Evolutionary conservation across 2,888 invertebrate genomes (phyloP), one percentile per base, ranked within the genome.

Genomic region (Cotesia congregata): DNA sequence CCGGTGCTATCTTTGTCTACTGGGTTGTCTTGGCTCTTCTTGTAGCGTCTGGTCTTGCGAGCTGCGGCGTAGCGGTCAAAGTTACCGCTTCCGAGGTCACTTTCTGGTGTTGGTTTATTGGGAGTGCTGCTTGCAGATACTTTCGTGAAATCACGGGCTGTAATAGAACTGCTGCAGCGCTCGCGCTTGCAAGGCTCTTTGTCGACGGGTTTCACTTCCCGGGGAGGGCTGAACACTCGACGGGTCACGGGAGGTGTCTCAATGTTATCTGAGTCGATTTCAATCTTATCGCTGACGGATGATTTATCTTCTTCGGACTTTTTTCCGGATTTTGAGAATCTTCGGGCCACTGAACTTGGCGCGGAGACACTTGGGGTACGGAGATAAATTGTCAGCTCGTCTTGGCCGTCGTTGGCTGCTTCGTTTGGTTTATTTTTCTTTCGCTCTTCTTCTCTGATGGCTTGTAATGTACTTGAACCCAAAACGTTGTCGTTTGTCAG

Each of bases 201-300:
- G 59, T 89, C 88, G 1, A 88, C 83, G 17, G 91, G 86, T 83
- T 92, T 92, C 38, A 91, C 90, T 65, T 93, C 93, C 59, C 92
- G 92, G 1, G 93, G 92, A 1, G 93, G 92, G 76, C 92, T 93
- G 85, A 94, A 93, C 40, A 93, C 90, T 82, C 94, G 93, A 75
- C 96, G 91, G 17, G 94, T 94, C 0, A 94, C 95, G 5, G 97
- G 96, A 20, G 97, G 96, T 1, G 97, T 97, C 91, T 97, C 96
- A 50, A 97, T 95, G 83, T 97, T 97, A 83, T 97, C 97, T 1
- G 96, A 95, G 88, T 97, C 97, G 62, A 97, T 96, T 86, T 96
- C 96, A 9, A 94, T 93, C 86, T 94, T 94, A 83, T 95, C 94
- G 17, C 92, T 91, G 12, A 90, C 87, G 15, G 30, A 30, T 3